Evolutionary conservation across 2,113 vertebrate species (phyloP), one percentile per base, ranked within the genome.

Genomic region (Cebidichthys violaceus): DNA sequence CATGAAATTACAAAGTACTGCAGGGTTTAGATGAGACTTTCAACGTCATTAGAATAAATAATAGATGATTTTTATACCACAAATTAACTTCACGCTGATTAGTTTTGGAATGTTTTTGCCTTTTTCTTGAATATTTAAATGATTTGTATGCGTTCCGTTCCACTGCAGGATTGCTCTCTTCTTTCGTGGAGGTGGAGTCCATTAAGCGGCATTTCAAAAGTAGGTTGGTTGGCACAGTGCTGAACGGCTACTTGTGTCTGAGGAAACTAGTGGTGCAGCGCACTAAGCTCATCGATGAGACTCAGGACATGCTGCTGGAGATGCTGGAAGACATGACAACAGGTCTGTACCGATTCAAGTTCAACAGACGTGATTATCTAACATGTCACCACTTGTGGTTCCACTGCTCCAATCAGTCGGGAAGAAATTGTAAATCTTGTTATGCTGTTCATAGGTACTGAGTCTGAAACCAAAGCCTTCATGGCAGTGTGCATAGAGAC

Each of bases 251-350:
- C 93, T 94, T 99, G 88, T 99, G 98, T 81, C 92, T 99, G 75
- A 94, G 98, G 79, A 99, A 99, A 86, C 84, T 99, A 78, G 97
- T 99, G 86, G 97, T 99, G 47, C 98, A 99, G 93, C 96, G 98
- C 72, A 99, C 98, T n/a, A 99, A 99, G 86, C 96, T 99, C 73
- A 98, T 99, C 0, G 98, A 99, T 41, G 98, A 99, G 92, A 99
- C 98, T 1, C 98, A 99, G 94, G 98, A 99, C 90, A 99, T 99
- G 98, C 94, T 99, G 88, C 93, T 99, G 73, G 98, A 99, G 97
- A 99, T 99, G 98, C 95, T 99, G 86, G 98, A 99, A 89, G 98
- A 99, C 93, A 99, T 99, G 98, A 99, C 98, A 14, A 99, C 98
- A 96, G 98, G 98, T 99, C 74, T 73, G 22, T 17, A 14, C 33